Base-by-base conservation (phyloP, 92 coral and sea anemone genomes). In the Siderastrea radians region DNA sequence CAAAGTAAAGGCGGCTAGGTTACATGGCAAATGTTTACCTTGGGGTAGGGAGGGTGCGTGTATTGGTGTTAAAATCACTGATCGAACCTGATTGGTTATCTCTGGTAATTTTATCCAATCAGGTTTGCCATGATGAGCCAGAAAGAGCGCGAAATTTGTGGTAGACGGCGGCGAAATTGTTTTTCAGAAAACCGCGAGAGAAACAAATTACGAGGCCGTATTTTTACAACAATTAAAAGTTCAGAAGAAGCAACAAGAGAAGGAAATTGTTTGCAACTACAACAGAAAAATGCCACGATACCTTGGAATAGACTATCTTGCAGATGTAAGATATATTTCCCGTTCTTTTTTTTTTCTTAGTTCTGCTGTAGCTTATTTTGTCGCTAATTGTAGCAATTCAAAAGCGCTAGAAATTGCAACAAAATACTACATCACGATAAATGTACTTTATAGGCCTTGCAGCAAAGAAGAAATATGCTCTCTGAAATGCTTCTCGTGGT, bases 291-390 rank as follows among this genome's bases (percentile, higher is more conserved):
- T 95, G 98, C 98, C 98, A 50, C 77, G 89, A 17, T 95, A 91
- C 78, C 94, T 95, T 79, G 96, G 95, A 26, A 83, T 93, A 55
- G 87, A 95, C 75, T 95, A 93, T 75, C 93, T 90, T 52, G 86
- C 93, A 61, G 86, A 95, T 13, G 98, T 95, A 89, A 91, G 95
- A 80, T 1, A 0, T 45, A 10, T 59, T 44, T 46, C 7, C 5
- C 13, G 7, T 79, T n/a, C 16, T 15, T 8, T 47, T 7, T 44
- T 68, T 5, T 1, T 26, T 68, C 26, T 57, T 13, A 57, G 61
- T 57, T 57, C 61, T 7, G 61, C 63, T 54, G 16, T 7, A n/a
- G 19, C 13, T 52, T 63, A 3, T 43, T 44, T 38, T 38, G 6
- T 1, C 9, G 9, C 13, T 57, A 7, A 57, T 13, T 7, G 13